Evolutionary conservation across 2,888 invertebrate genomes (phyloP).

Genomic region (Acanthosepion pharaonis): DNA sequence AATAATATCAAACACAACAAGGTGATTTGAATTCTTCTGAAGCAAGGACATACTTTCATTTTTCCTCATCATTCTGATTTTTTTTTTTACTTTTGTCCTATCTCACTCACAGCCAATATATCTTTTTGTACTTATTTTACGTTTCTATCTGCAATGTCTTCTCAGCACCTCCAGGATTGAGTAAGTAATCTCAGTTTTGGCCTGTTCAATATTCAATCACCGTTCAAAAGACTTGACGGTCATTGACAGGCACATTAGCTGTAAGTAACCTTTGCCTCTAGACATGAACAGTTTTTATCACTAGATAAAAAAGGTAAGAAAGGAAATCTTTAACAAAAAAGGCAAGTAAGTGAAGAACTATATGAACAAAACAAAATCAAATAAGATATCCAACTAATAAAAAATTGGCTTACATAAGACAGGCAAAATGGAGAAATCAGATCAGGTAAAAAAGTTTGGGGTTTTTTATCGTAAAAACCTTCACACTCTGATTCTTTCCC

Average conservation of each 20-base stretch:
- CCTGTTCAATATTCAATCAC: constrained; percentile 33
- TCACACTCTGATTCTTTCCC: neutral
- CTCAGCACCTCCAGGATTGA: neutral
- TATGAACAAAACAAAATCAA: neutral
- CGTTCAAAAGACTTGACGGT: neutral
- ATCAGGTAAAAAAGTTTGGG: neutral
- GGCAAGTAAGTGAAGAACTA: neutral
- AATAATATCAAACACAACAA: no score
- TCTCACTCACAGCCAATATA: neutral
- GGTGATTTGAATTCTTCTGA: no score
- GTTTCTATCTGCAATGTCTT: neutral
- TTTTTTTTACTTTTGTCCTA: neutral
- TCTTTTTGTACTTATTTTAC: neutral
- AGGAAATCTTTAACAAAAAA: neutral
- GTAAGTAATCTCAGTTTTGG: neutral
- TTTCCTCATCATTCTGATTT: neutral
- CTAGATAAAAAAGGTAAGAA: neutral
- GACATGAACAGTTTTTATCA: neutral
- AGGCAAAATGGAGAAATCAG: neutral
- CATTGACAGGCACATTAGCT: constrained; percentile 33
- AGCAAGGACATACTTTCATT: neutral
- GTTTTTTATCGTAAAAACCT: neutral
- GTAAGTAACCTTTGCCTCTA: constrained; percentile 33
- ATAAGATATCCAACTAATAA: neutral
- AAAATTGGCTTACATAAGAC: neutral